phyloP scores from a whole-genome alignment of 2,888 invertebrate species.

The Drosophila nigricruria region DNA sequence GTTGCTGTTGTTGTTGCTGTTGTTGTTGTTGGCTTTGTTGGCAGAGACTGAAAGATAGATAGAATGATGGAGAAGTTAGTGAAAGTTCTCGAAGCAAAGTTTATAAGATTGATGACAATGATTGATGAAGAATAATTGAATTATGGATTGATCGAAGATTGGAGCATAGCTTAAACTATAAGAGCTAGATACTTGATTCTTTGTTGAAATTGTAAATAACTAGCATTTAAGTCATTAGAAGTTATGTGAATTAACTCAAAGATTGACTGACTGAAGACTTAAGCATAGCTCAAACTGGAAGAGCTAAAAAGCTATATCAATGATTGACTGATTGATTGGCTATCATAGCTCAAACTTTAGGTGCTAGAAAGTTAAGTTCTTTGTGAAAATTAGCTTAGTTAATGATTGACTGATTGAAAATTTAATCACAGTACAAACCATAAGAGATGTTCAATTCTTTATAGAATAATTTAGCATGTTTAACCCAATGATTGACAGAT shows the following conservation, averaged over 20 bases:
- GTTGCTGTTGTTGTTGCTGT: constrained; percentile 35
- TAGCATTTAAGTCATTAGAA: too few relatives aligned
- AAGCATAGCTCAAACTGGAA: too few relatives aligned
- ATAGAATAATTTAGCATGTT: too few relatives aligned
- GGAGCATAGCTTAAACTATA: neutral
- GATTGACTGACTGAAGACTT: too few relatives aligned
- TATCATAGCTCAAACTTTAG: too few relatives aligned
- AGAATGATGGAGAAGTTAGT: neutral
- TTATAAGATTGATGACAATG: neutral
- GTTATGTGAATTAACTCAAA: too few relatives aligned
- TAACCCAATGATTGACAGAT: neutral
- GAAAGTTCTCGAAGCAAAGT: neutral
- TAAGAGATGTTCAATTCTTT: too few relatives aligned
- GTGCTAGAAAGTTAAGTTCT: too few relatives aligned
- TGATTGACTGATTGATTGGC: neutral
- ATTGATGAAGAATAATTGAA: neutral
- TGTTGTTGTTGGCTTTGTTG: constrained; percentile 60
- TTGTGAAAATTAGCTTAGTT: too few relatives aligned
- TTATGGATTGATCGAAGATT: neutral
- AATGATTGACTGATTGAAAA: too few relatives aligned
- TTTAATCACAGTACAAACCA: too few relatives aligned
- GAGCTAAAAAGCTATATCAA: neutral
- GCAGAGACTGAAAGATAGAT: constrained; percentile 71
- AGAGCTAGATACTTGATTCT: neutral
- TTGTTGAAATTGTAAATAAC: neutral